Evolutionary conservation across 2,113 vertebrate species (phyloP).

Genomic region (Ornithorhynchus anatinus): DNA sequence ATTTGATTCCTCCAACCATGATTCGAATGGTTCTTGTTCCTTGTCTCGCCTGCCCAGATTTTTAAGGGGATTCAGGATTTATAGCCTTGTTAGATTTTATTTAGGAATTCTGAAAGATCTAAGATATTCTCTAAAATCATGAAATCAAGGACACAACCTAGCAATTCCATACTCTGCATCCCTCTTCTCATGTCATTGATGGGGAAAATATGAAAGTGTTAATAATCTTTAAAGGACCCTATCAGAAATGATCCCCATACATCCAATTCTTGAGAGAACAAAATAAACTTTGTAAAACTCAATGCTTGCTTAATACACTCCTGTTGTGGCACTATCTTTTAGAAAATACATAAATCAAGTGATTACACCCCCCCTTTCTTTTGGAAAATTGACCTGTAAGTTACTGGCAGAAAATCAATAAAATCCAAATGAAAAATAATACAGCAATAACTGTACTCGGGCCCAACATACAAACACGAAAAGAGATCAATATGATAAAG

Average conservation of each 20-base stretch:
- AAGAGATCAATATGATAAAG: conserved; percentile 53
- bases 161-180: no score
- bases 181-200: no score
- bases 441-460: conserved; percentile 55
- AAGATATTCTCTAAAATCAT: no score
- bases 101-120: no score
- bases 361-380: conserved; percentile 17
- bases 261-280: conserved; percentile 1
- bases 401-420: conserved; percentile 67
- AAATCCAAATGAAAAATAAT: conserved; percentile 69
- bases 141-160: no score
- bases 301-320: conserved; percentile 34
- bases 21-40: no score
- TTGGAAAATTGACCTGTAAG: conserved; percentile 65
- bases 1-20: no score
- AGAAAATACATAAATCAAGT: conserved; percentile 57
- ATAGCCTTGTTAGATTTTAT: no score
- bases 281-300: conserved; percentile 17
- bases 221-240: conserved; percentile 1
- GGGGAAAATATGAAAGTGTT: neutral
- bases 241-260: neutral
- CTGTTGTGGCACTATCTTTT: conserved; percentile 26
- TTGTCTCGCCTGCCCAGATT: no score
- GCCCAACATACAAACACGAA: conserved; percentile 39
- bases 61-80: no score